Conservation (phyloP, 2,113 vertebrate species). For the Toxotes jaculatrix region DNA sequence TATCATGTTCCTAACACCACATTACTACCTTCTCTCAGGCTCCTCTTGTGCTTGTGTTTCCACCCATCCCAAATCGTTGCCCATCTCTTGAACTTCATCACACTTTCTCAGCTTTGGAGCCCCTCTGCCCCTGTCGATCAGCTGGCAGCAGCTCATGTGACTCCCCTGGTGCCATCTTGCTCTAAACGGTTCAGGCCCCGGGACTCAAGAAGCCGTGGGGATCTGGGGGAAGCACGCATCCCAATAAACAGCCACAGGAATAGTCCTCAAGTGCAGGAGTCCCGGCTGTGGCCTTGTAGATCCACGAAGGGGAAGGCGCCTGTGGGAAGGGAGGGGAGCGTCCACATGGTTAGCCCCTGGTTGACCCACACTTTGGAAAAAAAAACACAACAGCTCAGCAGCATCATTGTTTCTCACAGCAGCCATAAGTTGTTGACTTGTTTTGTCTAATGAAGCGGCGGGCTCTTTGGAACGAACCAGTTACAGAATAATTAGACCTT, state of each 20-base stretch:
- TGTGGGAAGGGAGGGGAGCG: conserved; percentile 6
- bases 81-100: conserved; percentile 59
- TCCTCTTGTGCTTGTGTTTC: conserved; percentile 64
- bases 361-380: conserved; percentile 16
- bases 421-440: conserved; percentile 8
- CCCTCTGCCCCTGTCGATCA: conserved; percentile 51
- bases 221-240: conserved; percentile 61
- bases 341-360: neutral
- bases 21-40: conserved; percentile 50
- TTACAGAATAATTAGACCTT: conserved; percentile 39
- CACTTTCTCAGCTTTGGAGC: conserved; percentile 34
- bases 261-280: conserved; percentile 52
- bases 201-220: conserved; percentile 23
- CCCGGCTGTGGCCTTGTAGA: conserved; percentile 1
- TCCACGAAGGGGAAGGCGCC: neutral
- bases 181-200: neutral
- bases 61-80: conserved; percentile 42
- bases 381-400: neutral
- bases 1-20: conserved; percentile 70
- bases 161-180: neutral
- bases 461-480: neutral
- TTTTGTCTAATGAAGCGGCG: conserved; percentile 26
- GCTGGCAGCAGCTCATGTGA: conserved; percentile 57
- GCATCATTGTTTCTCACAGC: neutral
- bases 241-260: conserved; percentile 83